Evolutionary conservation across 2,888 invertebrate species (phyloP), one percentile per base, ranked within the genome.

Genomic region (Chymomyza fuscimana): DNA sequence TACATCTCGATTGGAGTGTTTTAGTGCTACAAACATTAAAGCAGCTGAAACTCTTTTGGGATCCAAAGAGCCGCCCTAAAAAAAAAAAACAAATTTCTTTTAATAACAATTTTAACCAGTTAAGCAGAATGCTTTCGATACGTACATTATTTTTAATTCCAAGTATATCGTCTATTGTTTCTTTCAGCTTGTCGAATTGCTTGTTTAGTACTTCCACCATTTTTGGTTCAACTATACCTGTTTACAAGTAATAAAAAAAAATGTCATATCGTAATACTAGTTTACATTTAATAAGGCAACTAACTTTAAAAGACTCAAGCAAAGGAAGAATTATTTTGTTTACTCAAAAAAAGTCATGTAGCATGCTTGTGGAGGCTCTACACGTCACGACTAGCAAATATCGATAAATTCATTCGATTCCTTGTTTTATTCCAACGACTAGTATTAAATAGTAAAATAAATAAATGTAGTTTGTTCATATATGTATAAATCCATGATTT

Each of bases 1-100:
- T 87, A 97, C 97, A 84, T 97, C 93, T 22, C 98, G 94, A 91
- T 98, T 98, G 1, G 98, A 92, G 91, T 97, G 98, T 89, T 97
- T 98, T 64, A 98, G 92, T 66, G 95, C 93, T n/a, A 97, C 95
- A 86, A 97, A 94, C 85, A 95, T 93, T 65, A 97, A 91, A 0
- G 96, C 95, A 0, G 95, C 96, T 83, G 96, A 94, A 65, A 95
- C 93, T 84, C 95, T 93, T 81, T 95, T 94, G 66, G 95, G 93
- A 69, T 93, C 93, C 7, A 19, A 63, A 50, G 9, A 68, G 72
- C 0, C 52, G 15, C 78, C 73, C 79, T 82, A 71, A 68, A 68
- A 50, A 52, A 16, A 25, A 50, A 12, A 66, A 51, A 46, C 25
- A 15, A 7, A 65, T 25, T 36, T 3, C 7, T 25, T 32, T 52